phyloP scores from a whole-genome alignment of 1,140 invertebrate species.

The Maniola jurtina region DNA sequence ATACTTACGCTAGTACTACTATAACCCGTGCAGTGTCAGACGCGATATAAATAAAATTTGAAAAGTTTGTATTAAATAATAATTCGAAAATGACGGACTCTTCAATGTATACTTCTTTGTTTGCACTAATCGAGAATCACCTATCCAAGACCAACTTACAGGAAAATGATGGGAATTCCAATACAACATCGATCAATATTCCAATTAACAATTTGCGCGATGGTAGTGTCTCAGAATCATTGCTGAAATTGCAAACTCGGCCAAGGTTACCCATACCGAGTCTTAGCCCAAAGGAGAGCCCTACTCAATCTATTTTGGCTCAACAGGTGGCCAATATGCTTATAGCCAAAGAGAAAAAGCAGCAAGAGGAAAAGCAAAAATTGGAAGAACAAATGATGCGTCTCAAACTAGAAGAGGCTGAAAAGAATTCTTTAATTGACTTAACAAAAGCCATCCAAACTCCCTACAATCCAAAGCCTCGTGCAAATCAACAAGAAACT shows the following conservation, averaged over 20 bases:
- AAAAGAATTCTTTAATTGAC: conserved; percentile 51
- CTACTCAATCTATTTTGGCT: conserved; percentile 51
- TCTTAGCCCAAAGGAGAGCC: conserved; percentile 42
- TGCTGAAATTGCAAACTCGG: conserved; percentile 24
- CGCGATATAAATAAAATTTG: too few species aligned
- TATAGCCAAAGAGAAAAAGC: conserved; percentile 55
- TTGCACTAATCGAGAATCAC: conserved; percentile 61
- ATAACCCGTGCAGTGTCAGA: too few species aligned
- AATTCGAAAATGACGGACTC: conserved; percentile 36
- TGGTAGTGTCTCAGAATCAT: conserved; percentile 41
- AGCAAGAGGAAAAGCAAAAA: conserved; percentile 41
- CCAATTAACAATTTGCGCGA: conserved; percentile 4
- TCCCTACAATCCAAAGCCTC: conserved; percentile 18
- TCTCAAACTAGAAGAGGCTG: conserved; percentile 37
- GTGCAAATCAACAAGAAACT: conserved; percentile 21
- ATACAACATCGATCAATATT: conserved; percentile 29
- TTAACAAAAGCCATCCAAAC: conserved; percentile 51
- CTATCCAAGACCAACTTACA: conserved; percentile 50
- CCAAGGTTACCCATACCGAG: conserved; percentile 42
- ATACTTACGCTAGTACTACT: too few species aligned
- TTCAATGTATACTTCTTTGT: conserved; percentile 41
- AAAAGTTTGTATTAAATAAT: too few species aligned
- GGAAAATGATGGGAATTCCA: conserved; percentile 26
- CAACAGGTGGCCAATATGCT: conserved; percentile 62
- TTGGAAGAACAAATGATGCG: conserved; percentile 41